These are phyloP conservation scores for Trissolcus basalis DNA, from an alignment of 1,140 invertebrate genomes.

Conservation along the genomic window DNA sequence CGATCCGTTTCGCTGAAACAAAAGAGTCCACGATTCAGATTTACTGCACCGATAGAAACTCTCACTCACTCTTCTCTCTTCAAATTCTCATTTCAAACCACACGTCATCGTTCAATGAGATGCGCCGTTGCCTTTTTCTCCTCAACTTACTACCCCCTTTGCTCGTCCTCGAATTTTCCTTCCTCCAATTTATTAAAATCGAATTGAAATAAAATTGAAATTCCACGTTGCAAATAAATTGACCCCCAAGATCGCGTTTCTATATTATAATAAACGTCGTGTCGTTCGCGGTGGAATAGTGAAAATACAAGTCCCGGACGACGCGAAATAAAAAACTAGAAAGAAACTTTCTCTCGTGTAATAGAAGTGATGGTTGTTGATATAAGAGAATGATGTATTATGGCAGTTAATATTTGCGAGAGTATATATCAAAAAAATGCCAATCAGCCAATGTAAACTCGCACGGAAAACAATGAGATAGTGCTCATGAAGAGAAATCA, in stretches of 20 bases:
- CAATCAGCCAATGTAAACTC: not conserved
- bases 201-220: too few relatives aligned
- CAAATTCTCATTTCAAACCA: slow-evolving; percentile 4
- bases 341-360: not conserved
- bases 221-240: too few relatives aligned
- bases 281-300: too few relatives aligned
- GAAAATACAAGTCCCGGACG: not conserved
- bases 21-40: slow-evolving; percentile 23
- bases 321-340: not conserved
- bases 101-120: slow-evolving; percentile 5
- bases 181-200: too few relatives aligned
- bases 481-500: not conserved
- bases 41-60: slow-evolving; percentile 5
- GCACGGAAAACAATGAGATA: slow-evolving; percentile 1
- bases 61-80: slow-evolving; percentile 7
- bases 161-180: too few relatives aligned
- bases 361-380: not conserved
- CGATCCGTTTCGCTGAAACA: slow-evolving; percentile 34
- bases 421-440: not conserved
- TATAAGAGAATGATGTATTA: not conserved
- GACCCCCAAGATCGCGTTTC: too few relatives aligned
- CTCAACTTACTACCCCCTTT: not conserved
- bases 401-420: not conserved
- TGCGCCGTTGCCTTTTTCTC: not conserved
- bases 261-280: too few relatives aligned